Evolutionary conservation across 1,140 invertebrate genomes (phyloP).

Genomic region (Zaprionus africanus): DNA sequence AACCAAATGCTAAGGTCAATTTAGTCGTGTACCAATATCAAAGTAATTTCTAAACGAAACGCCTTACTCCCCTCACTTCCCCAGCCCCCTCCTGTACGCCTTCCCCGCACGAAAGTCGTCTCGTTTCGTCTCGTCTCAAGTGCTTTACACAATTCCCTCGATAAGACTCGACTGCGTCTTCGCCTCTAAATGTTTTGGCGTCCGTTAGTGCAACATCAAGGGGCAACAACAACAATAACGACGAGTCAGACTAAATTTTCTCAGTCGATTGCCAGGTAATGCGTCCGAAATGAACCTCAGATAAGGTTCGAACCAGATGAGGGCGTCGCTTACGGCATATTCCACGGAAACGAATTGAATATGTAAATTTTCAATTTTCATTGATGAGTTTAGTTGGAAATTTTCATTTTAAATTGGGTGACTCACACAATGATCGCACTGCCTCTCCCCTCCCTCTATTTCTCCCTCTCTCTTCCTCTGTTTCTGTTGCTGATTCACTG

Average conservation of each 20-base stretch:
- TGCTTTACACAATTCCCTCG: slow-evolving; percentile 41
- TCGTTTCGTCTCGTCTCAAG: slow-evolving; percentile 29
- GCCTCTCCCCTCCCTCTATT: background rate
- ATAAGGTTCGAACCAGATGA: slow-evolving; percentile 51
- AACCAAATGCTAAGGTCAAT: slow-evolving; percentile 22
- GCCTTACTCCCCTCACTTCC: background rate
- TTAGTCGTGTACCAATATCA: slow-evolving; percentile 20
- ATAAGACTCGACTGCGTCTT: slow-evolving; percentile 37
- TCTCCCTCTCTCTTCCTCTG: background rate
- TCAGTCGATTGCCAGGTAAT: slow-evolving; percentile 77
- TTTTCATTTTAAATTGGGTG: slow-evolving; percentile 55
- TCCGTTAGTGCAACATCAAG: slow-evolving; percentile 67
- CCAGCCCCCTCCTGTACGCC: background rate
- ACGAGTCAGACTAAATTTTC: slow-evolving; percentile 47
- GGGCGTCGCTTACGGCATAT: background rate
- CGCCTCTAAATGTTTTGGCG: slow-evolving; percentile 74
- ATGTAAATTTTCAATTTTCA: slow-evolving; percentile 72
- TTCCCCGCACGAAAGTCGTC: slow-evolving; percentile 7
- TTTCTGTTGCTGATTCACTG: slow-evolving; percentile 38
- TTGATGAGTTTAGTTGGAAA: slow-evolving; percentile 69
- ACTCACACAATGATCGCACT: slow-evolving; percentile 43
- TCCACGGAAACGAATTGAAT: slow-evolving; percentile 39
- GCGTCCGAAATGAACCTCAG: slow-evolving; percentile 75
- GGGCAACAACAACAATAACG: background rate
- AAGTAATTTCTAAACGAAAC: slow-evolving; percentile 13